Percentiles rank a stretch among this genome's conserved stretches.
phyloP scores from a whole-genome alignment of 2,888 invertebrate genomes.

The Archips xylosteana region DNA sequence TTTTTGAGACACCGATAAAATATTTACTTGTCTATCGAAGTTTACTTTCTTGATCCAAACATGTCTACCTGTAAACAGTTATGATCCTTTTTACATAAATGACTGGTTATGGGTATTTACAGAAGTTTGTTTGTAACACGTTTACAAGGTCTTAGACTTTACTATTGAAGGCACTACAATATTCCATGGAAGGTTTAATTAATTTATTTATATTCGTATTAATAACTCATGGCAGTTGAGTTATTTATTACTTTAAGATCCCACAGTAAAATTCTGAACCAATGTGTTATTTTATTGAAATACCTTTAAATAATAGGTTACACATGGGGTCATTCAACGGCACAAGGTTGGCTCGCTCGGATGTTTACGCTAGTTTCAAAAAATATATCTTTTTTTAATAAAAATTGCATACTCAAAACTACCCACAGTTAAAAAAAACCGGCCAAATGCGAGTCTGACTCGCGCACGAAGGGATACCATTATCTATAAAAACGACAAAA shows the following conservation, averaged over 20 bases:
- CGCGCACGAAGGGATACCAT: no score
- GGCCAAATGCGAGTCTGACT: no score
- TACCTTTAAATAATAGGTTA: no score
- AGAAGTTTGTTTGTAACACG: background rate
- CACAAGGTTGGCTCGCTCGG: no score
- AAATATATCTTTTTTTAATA: no score
- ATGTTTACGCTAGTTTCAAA: no score
- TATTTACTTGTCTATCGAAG: conserved; percentile 20
- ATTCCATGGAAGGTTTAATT: background rate
- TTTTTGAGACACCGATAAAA: conserved; percentile 20
- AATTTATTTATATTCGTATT: background rate
- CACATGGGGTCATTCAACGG: no score
- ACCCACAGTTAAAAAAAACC: no score
- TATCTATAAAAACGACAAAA: no score
- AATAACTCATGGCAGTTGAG: background rate
- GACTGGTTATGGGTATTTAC: conserved; percentile 5
- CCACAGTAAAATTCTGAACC: no score
- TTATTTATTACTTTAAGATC: background rate
- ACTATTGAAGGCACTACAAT: background rate
- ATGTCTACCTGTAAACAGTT: conserved; percentile 40
- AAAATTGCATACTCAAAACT: no score
- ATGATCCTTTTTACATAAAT: conserved; percentile 20
- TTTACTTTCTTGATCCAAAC: conserved; percentile 29
- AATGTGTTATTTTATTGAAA: no score
- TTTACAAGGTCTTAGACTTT: background rate